These are phyloP conservation scores for Smutsia gigantea DNA, from an alignment of 2,797 vertebrate genomes.

Conservation along the genomic window DNA sequence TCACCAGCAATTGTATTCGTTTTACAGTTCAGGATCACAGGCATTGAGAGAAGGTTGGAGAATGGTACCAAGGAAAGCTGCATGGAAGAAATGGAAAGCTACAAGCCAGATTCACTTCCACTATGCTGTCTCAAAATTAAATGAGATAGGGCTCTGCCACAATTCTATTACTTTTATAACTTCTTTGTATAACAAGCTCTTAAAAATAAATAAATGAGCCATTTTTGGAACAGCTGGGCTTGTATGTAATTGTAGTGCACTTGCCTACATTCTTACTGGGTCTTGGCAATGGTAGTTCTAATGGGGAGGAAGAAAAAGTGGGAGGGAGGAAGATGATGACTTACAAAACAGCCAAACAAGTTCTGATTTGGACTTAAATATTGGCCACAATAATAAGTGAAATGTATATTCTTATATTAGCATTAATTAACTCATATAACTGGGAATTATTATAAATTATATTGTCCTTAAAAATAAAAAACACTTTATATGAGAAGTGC, in stretches of 20 bases:
- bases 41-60: background rate
- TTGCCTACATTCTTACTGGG: background rate
- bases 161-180: background rate
- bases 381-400: background rate
- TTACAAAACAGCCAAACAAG: background rate
- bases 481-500: background rate
- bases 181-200: background rate
- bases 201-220: conserved; percentile 29
- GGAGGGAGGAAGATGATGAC: background rate
- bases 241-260: background rate
- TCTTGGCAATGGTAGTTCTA: conserved; percentile 29
- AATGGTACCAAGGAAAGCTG: background rate
- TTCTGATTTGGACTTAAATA: conserved; percentile 35
- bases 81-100: background rate
- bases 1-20: background rate
- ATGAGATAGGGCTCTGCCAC: background rate
- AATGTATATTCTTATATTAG: background rate
- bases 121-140: background rate
- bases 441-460: background rate
- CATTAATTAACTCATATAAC: background rate
- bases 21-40: background rate
- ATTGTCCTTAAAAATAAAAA: conserved; percentile 8
- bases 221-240: background rate
- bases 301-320: background rate
- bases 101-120: background rate